phyloP scores from a whole-genome alignment of 2,113 vertebrate species.

The Osmerus eperlanus region DNA sequence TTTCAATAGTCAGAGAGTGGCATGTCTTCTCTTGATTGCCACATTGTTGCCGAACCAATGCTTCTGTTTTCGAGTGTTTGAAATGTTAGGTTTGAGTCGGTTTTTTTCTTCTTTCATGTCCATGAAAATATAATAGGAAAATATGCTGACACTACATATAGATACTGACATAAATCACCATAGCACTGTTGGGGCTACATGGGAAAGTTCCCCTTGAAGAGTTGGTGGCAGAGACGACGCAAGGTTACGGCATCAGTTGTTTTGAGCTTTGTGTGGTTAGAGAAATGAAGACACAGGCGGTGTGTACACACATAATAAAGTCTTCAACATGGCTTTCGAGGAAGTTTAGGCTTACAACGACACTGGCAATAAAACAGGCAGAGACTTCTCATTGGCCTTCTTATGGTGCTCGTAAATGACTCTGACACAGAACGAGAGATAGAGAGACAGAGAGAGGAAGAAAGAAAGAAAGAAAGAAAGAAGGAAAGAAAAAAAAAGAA shows the following conservation, averaged over 20 bases:
- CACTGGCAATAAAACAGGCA: slow-evolving; percentile 33
- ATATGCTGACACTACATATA: too few species aligned
- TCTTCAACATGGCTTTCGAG: slow-evolving; percentile 25
- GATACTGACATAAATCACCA: too few species aligned
- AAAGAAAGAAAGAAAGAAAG: neutral
- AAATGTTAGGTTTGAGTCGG: too few species aligned
- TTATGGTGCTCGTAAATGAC: slow-evolving; percentile 18
- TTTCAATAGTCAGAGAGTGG: slow-evolving; percentile 26
- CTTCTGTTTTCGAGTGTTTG: too few species aligned
- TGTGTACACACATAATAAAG: slow-evolving; percentile 3
- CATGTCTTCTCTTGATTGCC: slow-evolving; percentile 8
- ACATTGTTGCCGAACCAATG: neutral
- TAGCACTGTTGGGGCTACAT: too few species aligned
- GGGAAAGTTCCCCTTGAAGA: too few species aligned
- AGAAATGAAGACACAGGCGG: too few species aligned
- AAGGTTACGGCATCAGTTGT: too few species aligned
- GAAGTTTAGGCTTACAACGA: slow-evolving; percentile 34
- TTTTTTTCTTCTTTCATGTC: too few species aligned
- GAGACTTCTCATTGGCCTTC: slow-evolving; percentile 5
- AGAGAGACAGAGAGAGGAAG: slow-evolving; percentile 1
- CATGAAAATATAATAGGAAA: too few species aligned
- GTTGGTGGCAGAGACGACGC: too few species aligned
- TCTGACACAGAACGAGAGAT: slow-evolving; percentile 9
- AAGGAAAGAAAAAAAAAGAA: slow-evolving; percentile 2
- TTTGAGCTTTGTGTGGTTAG: too few species aligned